Conservation (phyloP, 2,797 vertebrate species). For the Anomalospiza imberbis region DNA sequence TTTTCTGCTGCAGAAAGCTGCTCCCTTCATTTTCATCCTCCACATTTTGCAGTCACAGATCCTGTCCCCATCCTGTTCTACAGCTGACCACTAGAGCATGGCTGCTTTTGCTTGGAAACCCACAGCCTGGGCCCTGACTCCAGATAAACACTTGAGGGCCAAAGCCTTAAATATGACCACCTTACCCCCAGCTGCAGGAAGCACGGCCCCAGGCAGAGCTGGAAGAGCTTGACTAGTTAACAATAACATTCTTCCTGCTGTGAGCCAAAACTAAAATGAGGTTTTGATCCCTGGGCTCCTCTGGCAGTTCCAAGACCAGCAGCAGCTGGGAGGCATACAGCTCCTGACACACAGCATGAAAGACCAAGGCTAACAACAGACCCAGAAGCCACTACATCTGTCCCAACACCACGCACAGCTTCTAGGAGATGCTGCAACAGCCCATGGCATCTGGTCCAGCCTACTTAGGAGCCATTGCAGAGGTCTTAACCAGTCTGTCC, state of each 20-base stretch:
- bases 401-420: background rate
- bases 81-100: rapidly evolving
- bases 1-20: background rate
- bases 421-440: background rate
- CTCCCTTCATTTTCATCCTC: background rate
- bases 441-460: background rate
- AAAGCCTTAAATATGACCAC: background rate
- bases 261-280: background rate
- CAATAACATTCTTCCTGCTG: background rate
- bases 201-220: background rate
- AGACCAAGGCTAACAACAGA: background rate
- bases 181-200: background rate
- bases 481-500: background rate
- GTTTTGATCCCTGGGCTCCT: background rate
- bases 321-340: background rate
- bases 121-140: background rate
- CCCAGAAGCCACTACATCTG: background rate
- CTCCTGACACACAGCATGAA: background rate
- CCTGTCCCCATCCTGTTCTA: background rate
- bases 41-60: background rate
- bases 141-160: background rate
- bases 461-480: background rate
- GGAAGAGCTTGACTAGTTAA: background rate
- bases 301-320: background rate
- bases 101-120: background rate